Base-by-base conservation (phyloP, 2,888 invertebrate genomes). In the Catocala fraxini region DNA sequence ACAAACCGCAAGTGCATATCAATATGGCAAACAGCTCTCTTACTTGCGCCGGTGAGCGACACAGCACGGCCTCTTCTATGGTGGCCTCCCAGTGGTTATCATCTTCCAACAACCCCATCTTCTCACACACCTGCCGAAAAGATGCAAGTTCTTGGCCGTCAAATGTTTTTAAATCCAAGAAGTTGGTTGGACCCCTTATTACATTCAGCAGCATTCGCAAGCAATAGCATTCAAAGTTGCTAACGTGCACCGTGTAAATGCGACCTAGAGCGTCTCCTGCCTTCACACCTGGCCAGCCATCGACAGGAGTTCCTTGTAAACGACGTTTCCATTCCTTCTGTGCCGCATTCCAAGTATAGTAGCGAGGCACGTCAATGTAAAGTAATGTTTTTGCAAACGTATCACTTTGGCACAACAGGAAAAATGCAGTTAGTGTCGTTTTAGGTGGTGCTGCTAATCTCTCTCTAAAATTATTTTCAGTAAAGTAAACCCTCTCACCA, bases 401-500 rank as follows among this genome's bases (percentile, higher is more conserved):
- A 61, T 87, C 83, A 51, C 43, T 72, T 74, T 79, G 57, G 56
- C 85, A 88, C 5, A 86, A 70, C 35, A 67, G 45, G 56, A 89
- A 87, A 72, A 87, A 88, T 5, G 42, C 53, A 42, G 75, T 77
- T 42, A 87, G 71, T 55, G 84, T 85, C 13, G 73, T 80, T 43
- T 64, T 71, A 46, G 73, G 76, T 68, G 76, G 77, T 53, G 62
- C 13, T 6, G 64, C 59, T 12, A 77, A 60, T 71, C 69, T 71
- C 62, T 70, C 63, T 55, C 47, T 61, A 52, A 77, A 71, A 77
- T 81, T 86, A 9, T 62, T 68, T 59, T 68, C 56, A 55, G 79
- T 85, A 54, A 88, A 86, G 56, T 82, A 85, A 35, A 87, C 72
- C 39, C 86, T 58, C 51, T 77, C 58, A 48, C 81, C 73, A 68